Percentiles rank a stretch among this genome's conserved stretches.
phyloP scores from a whole-genome alignment of 2,797 vertebrate species.

The Galago senegalensis region DNA sequence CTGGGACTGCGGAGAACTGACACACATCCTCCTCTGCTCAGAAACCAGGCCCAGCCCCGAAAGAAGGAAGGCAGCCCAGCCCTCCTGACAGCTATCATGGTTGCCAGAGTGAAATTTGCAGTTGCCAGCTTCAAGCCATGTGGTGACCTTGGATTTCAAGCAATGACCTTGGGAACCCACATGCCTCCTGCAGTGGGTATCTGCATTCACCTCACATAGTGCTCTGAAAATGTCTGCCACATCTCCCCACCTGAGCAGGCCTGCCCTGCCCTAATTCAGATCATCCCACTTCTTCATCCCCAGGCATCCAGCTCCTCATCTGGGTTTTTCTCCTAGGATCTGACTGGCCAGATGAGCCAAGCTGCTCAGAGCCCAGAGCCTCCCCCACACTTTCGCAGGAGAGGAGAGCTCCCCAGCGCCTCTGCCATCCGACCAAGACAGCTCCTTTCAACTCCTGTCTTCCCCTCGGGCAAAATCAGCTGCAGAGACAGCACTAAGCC shows the following conservation, averaged over 20 bases:
- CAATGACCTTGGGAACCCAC: constrained; percentile 20
- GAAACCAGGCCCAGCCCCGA: neutral
- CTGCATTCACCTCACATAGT: neutral
- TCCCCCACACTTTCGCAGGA: constrained; percentile 60
- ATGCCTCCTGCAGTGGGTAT: accelerated
- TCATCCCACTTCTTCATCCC: neutral
- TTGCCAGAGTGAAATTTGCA: neutral
- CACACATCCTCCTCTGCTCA: neutral
- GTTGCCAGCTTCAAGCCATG: accelerated
- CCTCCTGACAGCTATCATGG: neutral
- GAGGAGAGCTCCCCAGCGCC: constrained; percentile 78
- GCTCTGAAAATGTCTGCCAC: neutral
- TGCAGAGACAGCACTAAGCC: constrained; percentile 85
- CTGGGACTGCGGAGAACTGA: neutral
- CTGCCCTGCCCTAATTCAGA: neutral
- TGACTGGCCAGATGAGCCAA: neutral
- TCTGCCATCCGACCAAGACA: constrained; percentile 81
- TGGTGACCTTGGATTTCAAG: neutral
- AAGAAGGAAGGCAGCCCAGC: neutral
- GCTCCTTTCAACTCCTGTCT: constrained; percentile 87
- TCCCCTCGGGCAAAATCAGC: constrained; percentile 88
- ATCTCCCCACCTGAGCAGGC: neutral
- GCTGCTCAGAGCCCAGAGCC: neutral
- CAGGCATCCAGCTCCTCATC: accelerated
- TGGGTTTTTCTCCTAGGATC: neutral